A percentile compares a stretch with the other conserved stretches of the same genome.
Conservation (phyloP, 2,888 invertebrate genomes). For the Dasysyrphus albostriatus region DNA sequence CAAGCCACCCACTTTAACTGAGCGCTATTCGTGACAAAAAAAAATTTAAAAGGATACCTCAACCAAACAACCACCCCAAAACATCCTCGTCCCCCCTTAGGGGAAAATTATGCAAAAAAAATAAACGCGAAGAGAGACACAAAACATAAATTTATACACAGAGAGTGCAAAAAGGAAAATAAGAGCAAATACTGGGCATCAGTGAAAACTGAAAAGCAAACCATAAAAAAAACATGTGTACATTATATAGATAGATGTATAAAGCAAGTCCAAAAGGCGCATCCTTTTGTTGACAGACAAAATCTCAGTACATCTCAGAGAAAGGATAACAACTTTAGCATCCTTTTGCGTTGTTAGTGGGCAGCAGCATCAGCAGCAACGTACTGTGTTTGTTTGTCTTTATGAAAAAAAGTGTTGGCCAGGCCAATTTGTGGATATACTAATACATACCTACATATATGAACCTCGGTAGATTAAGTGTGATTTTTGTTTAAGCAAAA, state of each 20-base stretch:
- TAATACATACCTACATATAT: neutral
- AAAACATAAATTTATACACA: slow-evolving; percentile 57
- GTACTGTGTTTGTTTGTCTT: slow-evolving; percentile 40
- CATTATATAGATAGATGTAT: neutral
- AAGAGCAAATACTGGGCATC: slow-evolving; percentile 60
- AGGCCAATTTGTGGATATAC: neutral
- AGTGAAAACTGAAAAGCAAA: neutral
- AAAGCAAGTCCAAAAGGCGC: slow-evolving; percentile 61
- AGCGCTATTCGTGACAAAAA: slow-evolving; percentile 43
- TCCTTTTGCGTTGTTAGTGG: slow-evolving; percentile 46
- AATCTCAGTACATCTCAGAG: slow-evolving; percentile 43
- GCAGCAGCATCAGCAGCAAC: slow-evolving; percentile 4
- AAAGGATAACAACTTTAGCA: slow-evolving; percentile 55
- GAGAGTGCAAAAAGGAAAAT: slow-evolving; percentile 35
- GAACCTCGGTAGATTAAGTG: slow-evolving; percentile 54
- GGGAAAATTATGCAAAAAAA: slow-evolving; percentile 34
- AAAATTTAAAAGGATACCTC: slow-evolving; percentile 35
- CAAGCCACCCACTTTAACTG: slow-evolving; percentile 61
- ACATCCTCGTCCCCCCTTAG: neutral
- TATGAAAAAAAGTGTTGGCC: slow-evolving; percentile 1
- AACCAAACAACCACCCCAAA: slow-evolving; percentile 9
- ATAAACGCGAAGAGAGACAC: slow-evolving; percentile 56
- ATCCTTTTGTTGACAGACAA: slow-evolving; percentile 71
- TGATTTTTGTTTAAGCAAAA: slow-evolving; percentile 30
- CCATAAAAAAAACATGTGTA: neutral